Percentiles rank a stretch among this genome's conserved stretches.
phyloP scores from a whole-genome alignment of 2,113 vertebrate species.

The Nothoprocta pentlandii region DNA sequence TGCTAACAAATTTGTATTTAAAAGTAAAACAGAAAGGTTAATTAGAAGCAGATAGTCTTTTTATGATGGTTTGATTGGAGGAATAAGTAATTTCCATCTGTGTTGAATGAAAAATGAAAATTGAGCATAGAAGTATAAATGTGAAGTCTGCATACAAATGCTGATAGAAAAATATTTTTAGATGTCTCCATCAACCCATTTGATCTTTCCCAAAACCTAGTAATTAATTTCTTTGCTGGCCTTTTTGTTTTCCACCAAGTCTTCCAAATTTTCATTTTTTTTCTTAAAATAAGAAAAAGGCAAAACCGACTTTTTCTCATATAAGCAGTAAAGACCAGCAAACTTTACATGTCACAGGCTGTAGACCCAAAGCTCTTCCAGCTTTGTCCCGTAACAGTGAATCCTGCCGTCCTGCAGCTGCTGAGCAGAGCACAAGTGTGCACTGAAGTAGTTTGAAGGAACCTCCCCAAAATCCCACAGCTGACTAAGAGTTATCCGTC shows the following conservation, averaged over 20 bases:
- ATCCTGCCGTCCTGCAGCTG: not conserved
- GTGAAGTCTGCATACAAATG: not conserved
- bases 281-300: not conserved
- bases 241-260: not conserved
- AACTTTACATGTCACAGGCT: not conserved
- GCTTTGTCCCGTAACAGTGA: not conserved
- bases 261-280: conserved; percentile 1
- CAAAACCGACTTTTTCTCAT: not conserved
- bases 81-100: conserved; percentile 13
- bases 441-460: not conserved
- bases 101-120: conserved; percentile 29
- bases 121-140: not conserved
- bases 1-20: conserved; percentile 23
- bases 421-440: not conserved
- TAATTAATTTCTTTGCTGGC: not conserved
- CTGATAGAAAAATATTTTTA: not conserved
- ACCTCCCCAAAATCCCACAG: not conserved
- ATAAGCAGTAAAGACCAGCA: not conserved
- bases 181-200: not conserved
- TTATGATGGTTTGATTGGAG: not conserved
- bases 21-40: conserved; percentile 1
- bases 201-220: not conserved
- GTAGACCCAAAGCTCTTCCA: not conserved
- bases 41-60: conserved; percentile 24
- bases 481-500: not conserved